phyloP scores from a whole-genome alignment of 2,797 vertebrate genomes.

The Pampus argenteus region DNA sequence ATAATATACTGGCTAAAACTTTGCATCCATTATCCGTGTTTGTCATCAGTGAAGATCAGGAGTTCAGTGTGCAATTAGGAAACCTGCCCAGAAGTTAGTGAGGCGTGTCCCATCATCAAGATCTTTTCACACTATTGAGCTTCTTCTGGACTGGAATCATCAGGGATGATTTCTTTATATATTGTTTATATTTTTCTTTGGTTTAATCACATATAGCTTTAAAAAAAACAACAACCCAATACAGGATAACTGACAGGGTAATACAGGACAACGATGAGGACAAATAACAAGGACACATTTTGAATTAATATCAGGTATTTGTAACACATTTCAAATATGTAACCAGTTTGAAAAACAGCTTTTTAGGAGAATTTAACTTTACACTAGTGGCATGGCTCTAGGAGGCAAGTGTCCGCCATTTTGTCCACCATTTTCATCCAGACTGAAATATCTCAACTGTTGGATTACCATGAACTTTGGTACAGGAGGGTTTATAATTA shows the following conservation, averaged over 20 bases:
- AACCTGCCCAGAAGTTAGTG: conserved; percentile 40
- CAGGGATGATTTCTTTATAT: too few species aligned
- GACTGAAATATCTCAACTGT: too few species aligned
- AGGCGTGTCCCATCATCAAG: conserved; percentile 38
- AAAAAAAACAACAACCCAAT: neutral
- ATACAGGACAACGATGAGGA: too few species aligned
- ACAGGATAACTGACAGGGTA: too few species aligned
- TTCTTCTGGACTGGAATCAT: too few species aligned
- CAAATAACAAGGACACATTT: neutral
- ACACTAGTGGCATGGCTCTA: too few species aligned
- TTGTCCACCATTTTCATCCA: neutral
- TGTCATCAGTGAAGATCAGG: conserved; percentile 25
- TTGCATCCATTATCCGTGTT: conserved; percentile 24
- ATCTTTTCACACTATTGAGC: conserved; percentile 31
- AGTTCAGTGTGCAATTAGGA: conserved; percentile 47
- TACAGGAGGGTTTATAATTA: neutral
- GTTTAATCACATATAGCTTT: neutral
- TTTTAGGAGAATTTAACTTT: neutral
- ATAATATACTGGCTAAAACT: conserved; percentile 22
- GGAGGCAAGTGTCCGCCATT: neutral
- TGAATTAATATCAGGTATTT: neutral
- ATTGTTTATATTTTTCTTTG: neutral
- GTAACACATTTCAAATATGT: neutral
- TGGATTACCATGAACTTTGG: too few species aligned
- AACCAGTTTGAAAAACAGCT: neutral